phyloP scores from a whole-genome alignment of 1,140 invertebrate genomes.

The Calliphora vicina region DNA sequence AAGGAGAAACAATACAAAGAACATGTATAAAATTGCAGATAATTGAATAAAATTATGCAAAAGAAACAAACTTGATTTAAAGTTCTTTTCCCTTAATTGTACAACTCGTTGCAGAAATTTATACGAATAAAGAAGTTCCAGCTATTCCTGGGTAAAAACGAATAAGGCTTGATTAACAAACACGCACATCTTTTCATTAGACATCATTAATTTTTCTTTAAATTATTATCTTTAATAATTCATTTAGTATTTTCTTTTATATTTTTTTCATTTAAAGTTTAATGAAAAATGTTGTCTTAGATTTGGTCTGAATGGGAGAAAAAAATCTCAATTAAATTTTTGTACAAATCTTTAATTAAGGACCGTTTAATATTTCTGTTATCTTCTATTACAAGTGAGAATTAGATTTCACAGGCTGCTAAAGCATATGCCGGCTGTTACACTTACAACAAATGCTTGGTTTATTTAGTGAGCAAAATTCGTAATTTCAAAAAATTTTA shows the following conservation, averaged over 20 bases:
- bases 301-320: neutral
- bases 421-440: neutral
- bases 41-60: slow-evolving; percentile 29
- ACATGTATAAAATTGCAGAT: slow-evolving; percentile 17
- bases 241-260: neutral
- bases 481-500: no score
- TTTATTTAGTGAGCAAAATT: no score
- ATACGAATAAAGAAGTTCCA: neutral
- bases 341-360: slow-evolving; percentile 28
- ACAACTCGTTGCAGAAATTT: neutral
- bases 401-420: neutral
- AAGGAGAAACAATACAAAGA: no score
- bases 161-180: neutral
- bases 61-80: neutral
- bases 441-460: neutral
- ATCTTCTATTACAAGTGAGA: neutral
- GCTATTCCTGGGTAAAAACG: neutral
- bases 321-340: slow-evolving; percentile 19
- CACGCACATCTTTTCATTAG: slow-evolving; percentile 14
- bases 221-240: neutral
- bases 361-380: slow-evolving; percentile 21
- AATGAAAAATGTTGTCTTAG: neutral
- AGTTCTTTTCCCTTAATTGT: neutral
- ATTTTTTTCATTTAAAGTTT: neutral
- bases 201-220: slow-evolving; percentile 16